Evolutionary conservation across 2,113 vertebrate species (phyloP), one percentile per base, ranked within the genome.

Genomic region (Phodopus roborovskii): DNA sequence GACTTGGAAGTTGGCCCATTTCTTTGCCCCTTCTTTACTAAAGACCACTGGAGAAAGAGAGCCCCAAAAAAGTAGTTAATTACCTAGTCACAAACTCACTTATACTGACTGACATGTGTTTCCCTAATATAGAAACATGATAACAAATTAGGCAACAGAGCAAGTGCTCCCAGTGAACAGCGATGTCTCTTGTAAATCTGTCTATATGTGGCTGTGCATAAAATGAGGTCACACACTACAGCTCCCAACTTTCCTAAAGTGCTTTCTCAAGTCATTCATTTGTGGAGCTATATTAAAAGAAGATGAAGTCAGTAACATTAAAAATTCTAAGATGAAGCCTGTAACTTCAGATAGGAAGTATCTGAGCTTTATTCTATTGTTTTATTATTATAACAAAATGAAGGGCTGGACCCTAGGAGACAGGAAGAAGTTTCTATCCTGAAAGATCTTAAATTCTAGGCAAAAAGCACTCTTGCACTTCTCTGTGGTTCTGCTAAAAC

Each of bases 221-320:
- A 94, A 82, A 73, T 53, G 30, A 90, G 17, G 24, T 42, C 62
- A 60, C 33, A 56, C 56, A 33, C 42, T 74, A n/a, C 77, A 62
- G 30, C 56, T 78, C 60, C 39, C 50, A 81, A 39, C 53, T 68
- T 81, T 66, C 53, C 75, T 81, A 39, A 93, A 62, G 20, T 53
- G 60, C 81, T 87, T 92, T 88, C 85, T 90, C 16, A 45, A 39
- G 16, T 10, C 26, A 81, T 45, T 64, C 26, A 66, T 75, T 92
- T 74, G 45, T 60, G 39, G 39, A 90, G 53, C 12, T 30, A 19
- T 50, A 30, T n/a, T 56, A 56, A n/a, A 89, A 53, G 77, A 92
- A 81, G 53, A 88, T 36, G 36, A 88, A 90, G 91, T 87, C 26
- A 87, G 15, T 62, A 82, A 90, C 66, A 90, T 58, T 89, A 87